Evolutionary conservation across 2,113 vertebrate species (phyloP).

Genomic region (Xenopus borealis): DNA sequence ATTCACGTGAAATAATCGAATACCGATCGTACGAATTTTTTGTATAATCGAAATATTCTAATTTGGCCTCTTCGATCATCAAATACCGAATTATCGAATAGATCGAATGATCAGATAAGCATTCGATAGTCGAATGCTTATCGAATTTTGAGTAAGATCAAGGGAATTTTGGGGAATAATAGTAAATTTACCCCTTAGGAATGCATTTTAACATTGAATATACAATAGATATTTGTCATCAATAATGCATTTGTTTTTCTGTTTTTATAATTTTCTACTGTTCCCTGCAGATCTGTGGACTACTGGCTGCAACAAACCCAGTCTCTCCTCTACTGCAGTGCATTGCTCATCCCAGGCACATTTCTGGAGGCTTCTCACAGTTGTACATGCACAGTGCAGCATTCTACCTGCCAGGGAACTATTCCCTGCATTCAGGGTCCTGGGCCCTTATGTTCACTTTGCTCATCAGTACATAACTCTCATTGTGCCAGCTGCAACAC

Average conservation of each 20-base stretch:
- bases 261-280: no score
- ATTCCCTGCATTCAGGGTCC: slow-evolving; percentile 84
- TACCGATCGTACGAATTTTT: no score
- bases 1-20: no score
- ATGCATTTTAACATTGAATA: no score
- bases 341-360: slow-evolving; percentile 75
- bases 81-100: no score
- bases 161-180: no score
- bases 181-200: no score
- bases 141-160: no score
- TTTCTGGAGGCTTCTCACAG: slow-evolving; percentile 86
- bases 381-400: slow-evolving; percentile 81
- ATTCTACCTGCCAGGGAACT: slow-evolving; percentile 81
- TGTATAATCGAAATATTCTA: no score
- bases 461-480: slow-evolving; percentile 80
- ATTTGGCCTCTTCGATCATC: no score
- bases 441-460: slow-evolving; percentile 77
- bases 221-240: background rate
- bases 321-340: slow-evolving; percentile 89
- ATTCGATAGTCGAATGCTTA: no score
- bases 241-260: background rate
- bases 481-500: slow-evolving; percentile 86
- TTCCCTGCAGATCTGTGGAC: slow-evolving; percentile 68
- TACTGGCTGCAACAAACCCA: slow-evolving; percentile 84
- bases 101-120: no score